Evolutionary conservation across 1,140 invertebrate species (phyloP), one percentile per base, ranked within the genome.

Genomic region (Pseudomyrmex dendroicus): DNA sequence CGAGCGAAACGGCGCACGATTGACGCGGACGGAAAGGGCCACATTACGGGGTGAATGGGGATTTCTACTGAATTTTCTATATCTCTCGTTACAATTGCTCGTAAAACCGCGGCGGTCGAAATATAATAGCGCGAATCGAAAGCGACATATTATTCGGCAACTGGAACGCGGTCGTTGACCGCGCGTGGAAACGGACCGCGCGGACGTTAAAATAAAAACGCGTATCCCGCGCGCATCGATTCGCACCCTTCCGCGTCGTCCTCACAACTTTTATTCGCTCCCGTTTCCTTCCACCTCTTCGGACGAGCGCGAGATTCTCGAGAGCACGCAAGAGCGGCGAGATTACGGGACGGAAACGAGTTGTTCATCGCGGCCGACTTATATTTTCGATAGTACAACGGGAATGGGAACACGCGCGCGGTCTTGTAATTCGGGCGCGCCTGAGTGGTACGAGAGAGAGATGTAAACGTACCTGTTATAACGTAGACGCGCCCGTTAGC

Each of bases 71-170:
- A 87, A 87, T 87, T 63, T 73, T 67, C 59, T 7, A 48, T 25
- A 76, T 46, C 67, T 73, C 74, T 73, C 74, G 80, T 87, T 87
- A 87, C 56, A 70, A 25, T 13, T 22, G 73, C 85, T 86, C 86
- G 80, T 87, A 86, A 86, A 87, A 61, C 73, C 67, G 54, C 73
- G 52, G 48, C 54, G 61, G 68, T 54, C 67, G 35, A 64, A 73
- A 72, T 86, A 77, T 86, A 83, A 84, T 68, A 48, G 54, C 56
- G n/a, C 17, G 15, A 17, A 61, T 44, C 73, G 77, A 84, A 52
- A 87, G 72, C 70, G 56, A 73, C 61, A 48, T 83, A 84, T 87
- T 78, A 87, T 77, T 73, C 54, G 22, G 22, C 46, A 48, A 48
- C 20, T 10, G 44, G 25, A 48, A 85, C 20, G n/a, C 1, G 56